Percentiles rank a stretch among this genome's conserved stretches.
phyloP scores from a whole-genome alignment of 2,888 invertebrate genomes.

The Lithophane socia region DNA sequence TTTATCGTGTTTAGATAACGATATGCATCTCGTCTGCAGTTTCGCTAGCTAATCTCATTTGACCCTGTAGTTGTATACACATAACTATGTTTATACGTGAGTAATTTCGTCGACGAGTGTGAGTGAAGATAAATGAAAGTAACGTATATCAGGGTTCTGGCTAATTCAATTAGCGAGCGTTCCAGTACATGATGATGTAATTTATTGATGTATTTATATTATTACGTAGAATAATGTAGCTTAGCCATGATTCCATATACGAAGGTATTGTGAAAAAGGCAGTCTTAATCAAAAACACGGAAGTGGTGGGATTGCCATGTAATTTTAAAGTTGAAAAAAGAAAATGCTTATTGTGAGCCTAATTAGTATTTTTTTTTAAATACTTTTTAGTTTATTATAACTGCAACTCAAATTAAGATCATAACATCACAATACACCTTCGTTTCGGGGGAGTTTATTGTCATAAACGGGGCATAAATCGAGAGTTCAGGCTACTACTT shows the following conservation, averaged over 20 bases:
- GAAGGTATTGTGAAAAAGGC: background rate
- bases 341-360: background rate
- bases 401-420: background rate
- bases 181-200: constrained; percentile 29
- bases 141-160: constrained; percentile 37
- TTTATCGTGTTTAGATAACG: too few species aligned
- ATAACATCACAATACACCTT: background rate
- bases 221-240: background rate
- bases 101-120: constrained; percentile 29
- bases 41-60: background rate
- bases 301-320: too few species aligned
- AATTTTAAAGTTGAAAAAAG: background rate
- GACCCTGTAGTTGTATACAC: too few species aligned
- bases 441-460: background rate
- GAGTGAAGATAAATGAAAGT: constrained; percentile 48
- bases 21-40: background rate
- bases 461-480: background rate
- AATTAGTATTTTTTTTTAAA: background rate
- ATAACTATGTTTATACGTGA: background rate
- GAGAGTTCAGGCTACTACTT: too few species aligned
- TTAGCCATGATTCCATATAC: background rate
- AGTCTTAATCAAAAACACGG: background rate
- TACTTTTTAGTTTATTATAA: background rate
- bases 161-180: constrained; percentile 52
- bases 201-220: constrained; percentile 53